Conservation (phyloP, 2,797 vertebrate genomes). For the Acestrorhynchus altus region DNA sequence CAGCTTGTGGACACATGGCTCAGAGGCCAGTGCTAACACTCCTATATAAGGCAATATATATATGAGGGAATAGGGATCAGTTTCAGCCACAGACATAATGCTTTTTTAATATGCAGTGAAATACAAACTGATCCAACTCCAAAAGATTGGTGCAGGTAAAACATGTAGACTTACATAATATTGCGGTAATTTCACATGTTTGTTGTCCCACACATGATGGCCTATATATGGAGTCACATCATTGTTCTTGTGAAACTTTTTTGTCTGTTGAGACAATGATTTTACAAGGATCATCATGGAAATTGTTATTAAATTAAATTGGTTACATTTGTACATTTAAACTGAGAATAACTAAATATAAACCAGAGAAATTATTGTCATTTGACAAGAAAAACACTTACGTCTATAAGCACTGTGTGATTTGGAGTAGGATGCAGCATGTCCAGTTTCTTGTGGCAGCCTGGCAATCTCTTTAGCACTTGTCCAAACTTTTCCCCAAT, state of each 20-base stretch:
- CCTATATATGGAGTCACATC: background rate
- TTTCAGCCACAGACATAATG: too few relatives aligned
- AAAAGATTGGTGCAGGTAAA: background rate
- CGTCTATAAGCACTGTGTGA: slow-evolving; percentile 70
- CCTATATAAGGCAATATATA: too few relatives aligned
- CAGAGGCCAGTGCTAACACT: too few relatives aligned
- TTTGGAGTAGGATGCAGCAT: rapidly evolving
- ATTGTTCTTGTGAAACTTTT: rapidly evolving
- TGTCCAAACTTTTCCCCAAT: background rate
- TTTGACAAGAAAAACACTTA: slow-evolving; percentile 55
- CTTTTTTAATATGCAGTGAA: too few relatives aligned
- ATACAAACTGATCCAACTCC: too few relatives aligned
- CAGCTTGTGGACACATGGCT: too few relatives aligned
- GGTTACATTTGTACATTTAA: too few relatives aligned
- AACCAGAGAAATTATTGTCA: too few relatives aligned
- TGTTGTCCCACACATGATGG: slow-evolving; percentile 42
- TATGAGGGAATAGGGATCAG: too few relatives aligned
- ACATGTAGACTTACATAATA: background rate
- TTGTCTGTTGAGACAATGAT: slow-evolving; percentile 56
- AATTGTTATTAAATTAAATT: too few relatives aligned
- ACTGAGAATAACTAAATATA: too few relatives aligned
- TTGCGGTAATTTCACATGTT: slow-evolving; percentile 73
- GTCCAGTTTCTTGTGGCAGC: slow-evolving; percentile 3
- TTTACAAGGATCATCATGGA: background rate
- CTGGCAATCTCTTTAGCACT: slow-evolving; percentile 47